Conservation (phyloP, 2,797 vertebrate species). For the Limosa lapponica region DNA sequence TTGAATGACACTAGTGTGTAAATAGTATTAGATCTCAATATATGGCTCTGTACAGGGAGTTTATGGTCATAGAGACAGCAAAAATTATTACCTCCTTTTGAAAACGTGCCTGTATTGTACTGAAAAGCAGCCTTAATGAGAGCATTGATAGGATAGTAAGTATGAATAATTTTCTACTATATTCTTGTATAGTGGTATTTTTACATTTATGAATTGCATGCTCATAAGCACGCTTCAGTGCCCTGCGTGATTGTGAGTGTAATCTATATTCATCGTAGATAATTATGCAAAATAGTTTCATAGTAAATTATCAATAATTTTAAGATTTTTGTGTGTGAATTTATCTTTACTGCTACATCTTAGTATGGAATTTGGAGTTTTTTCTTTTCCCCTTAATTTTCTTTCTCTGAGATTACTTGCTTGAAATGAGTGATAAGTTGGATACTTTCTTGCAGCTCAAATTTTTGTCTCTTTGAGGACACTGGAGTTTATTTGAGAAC, state of each 20-base stretch:
- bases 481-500: neutral
- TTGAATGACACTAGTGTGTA: neutral
- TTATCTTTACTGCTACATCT: neutral
- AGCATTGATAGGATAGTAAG: neutral
- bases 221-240: neutral
- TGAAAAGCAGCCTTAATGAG: neutral
- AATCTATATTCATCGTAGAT: neutral
- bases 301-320: neutral
- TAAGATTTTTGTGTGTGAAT: neutral
- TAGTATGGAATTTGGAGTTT: neutral
- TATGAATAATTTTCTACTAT: neutral
- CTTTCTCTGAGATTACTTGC: neutral
- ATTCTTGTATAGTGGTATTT: neutral
- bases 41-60: neutral
- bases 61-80: neutral
- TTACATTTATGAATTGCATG: neutral
- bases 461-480: neutral
- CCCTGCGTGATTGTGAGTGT: neutral
- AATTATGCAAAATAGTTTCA: neutral
- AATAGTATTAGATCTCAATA: neutral
- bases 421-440: neutral
- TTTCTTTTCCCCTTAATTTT: neutral
- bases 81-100: neutral
- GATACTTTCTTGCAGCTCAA: neutral
- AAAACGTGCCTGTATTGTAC: neutral